These are phyloP conservation scores for Caerostris extrusa DNA, from an alignment of 1,140 invertebrate genomes.

Conservation along the genomic window DNA sequence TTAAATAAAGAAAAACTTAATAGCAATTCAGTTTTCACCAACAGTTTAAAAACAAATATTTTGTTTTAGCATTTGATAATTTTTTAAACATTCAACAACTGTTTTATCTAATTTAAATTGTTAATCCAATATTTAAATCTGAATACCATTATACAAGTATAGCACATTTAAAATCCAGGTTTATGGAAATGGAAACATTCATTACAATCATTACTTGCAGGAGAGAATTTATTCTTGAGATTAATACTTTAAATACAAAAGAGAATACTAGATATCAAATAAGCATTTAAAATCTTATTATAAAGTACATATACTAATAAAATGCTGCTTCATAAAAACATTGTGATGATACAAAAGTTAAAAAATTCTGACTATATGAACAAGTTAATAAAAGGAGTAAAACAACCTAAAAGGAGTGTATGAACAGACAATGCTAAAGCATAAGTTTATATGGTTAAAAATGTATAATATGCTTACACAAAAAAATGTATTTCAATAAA, in stretches of 20 bases:
- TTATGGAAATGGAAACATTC: neutral
- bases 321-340: slow-evolving; percentile 34
- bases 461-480: neutral
- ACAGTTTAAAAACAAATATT: too few relatives aligned
- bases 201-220: neutral
- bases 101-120: neutral
- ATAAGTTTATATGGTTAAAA: neutral
- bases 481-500: too few relatives aligned
- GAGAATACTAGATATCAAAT: slow-evolving; percentile 23
- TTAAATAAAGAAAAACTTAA: neutral
- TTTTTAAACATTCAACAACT: neutral
- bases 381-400: slow-evolving; percentile 7
- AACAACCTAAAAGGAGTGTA: neutral
- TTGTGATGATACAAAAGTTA: slow-evolving; percentile 20
- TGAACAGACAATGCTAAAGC: neutral
- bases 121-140: neutral
- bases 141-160: neutral
- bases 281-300: slow-evolving; percentile 21
- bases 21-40: neutral
- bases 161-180: neutral
- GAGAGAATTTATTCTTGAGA: neutral
- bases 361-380: slow-evolving; percentile 26
- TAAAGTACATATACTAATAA: slow-evolving; percentile 17
- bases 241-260: neutral
- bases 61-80: neutral